Base-by-base conservation (phyloP, 2,888 invertebrate genomes). In the Drosophila siamana region DNA sequence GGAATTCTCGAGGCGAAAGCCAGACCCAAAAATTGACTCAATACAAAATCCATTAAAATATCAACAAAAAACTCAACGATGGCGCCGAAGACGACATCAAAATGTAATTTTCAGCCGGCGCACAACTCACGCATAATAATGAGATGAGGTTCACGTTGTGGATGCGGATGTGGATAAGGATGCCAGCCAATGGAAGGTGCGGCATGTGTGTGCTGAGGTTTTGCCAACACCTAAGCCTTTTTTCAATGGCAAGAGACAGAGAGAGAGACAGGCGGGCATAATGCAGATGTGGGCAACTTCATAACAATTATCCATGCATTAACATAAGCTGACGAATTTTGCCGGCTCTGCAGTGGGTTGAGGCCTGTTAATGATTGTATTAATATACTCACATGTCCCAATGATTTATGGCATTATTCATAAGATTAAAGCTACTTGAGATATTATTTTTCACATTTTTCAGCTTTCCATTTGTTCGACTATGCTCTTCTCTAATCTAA, bases 31-130 rank as follows among this genome's bases (percentile, higher is more conserved):
- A 74, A 67, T 69, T 66, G 72, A 67, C 85, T 86, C 87, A 81
- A 82, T 82, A 81, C 70, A 87, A 81, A 82, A 82, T 81, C 82
- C 87, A 82, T 82, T 82, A 82, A 82, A 84, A 82, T 81, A 82
- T 84, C 82, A 82, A 84, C 81, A 87, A 81, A 82, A 86, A 19
- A 1, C 68, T 67, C 72, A 70, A 72, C 74, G 84, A 77, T 69
- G 83, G 56, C 52, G 56, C 33, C 75, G 36, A 68, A 48, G 61
- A 83, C 78, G 85, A 82, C 87, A 82, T 86, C 87, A 82, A 82
- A 82, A 82, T 82, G 82, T 82, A 82, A 82, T 82, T 82, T 82
- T 84, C 82, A 63, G 65, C 68, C 62, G 62, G 44, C 50, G 64
- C 75, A 87, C 85, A 87, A 72, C 87, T 56, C 84, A 47, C 78